Conservation (phyloP, 2,797 vertebrate species). For the Pitangus sulphuratus region DNA sequence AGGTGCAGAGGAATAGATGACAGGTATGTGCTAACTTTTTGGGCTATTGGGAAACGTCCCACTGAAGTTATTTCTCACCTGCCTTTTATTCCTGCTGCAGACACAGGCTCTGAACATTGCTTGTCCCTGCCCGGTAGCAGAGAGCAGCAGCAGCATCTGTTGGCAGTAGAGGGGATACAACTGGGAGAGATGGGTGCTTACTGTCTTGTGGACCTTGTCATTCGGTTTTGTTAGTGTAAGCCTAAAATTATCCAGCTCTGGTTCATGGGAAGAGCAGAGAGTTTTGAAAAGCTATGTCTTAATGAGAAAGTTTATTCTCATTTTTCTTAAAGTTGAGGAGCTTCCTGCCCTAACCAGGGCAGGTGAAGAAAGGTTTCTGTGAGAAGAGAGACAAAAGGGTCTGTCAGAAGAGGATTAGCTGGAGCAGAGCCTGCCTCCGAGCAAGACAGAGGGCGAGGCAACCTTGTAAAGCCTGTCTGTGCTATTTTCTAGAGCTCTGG, state of each 20-base stretch:
- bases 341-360: not conserved
- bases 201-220: not conserved
- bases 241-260: not conserved
- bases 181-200: fast-evolving
- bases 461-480: slow-evolving; percentile 34
- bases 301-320: not conserved
- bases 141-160: not conserved
- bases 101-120: not conserved
- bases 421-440: not conserved
- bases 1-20: not conserved
- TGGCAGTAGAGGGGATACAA: not conserved
- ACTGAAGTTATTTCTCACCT: not conserved
- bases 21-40: not conserved
- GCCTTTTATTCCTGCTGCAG: not conserved
- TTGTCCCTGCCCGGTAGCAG: not conserved
- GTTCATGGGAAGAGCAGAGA: not conserved
- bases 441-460: not conserved
- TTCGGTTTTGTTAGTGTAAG: not conserved
- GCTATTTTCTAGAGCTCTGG: not conserved
- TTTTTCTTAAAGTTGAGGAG: not conserved
- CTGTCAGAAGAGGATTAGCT: slow-evolving; percentile 32
- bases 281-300: not conserved
- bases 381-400: not conserved
- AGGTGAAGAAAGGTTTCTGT: not conserved
- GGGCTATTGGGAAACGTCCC: not conserved